Conservation (phyloP, 2,797 vertebrate genomes). For the Oophaga sylvatica region DNA sequence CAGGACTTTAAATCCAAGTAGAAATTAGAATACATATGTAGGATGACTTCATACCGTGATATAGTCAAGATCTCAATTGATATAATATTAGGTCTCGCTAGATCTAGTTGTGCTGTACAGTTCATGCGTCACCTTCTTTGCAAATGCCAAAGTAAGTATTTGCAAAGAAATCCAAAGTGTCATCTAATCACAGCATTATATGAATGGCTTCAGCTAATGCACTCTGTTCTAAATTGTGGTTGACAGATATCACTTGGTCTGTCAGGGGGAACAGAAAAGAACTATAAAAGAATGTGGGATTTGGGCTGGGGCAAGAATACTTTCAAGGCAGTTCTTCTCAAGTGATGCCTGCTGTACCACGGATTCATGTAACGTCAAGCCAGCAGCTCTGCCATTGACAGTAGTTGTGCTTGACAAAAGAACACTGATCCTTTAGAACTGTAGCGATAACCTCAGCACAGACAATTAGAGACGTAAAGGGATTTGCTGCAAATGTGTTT, state of each 20-base stretch:
- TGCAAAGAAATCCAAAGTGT: slow-evolving; percentile 6
- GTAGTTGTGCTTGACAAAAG: too few relatives aligned
- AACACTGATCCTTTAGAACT: too few relatives aligned
- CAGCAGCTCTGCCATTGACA: too few relatives aligned
- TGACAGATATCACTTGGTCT: neutral
- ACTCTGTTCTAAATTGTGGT: neutral
- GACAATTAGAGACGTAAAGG: too few relatives aligned
- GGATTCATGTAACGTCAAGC: neutral
- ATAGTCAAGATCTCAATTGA: slow-evolving; percentile 47
- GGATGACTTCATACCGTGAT: slow-evolving; percentile 47
- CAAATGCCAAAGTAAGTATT: slow-evolving; percentile 8
- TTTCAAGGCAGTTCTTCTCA: too few relatives aligned
- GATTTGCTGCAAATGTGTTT: too few relatives aligned
- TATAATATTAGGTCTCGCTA: slow-evolving; percentile 27
- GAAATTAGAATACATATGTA: slow-evolving; percentile 38
- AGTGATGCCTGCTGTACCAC: neutral
- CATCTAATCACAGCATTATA: neutral
- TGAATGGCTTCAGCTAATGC: neutral
- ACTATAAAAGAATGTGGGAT: neutral
- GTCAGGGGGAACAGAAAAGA: too few relatives aligned
- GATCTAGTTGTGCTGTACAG: slow-evolving; percentile 11
- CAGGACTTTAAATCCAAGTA: slow-evolving; percentile 35
- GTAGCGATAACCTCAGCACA: too few relatives aligned
- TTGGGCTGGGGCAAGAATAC: neutral
- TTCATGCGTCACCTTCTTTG: slow-evolving; percentile 42